Evolutionary conservation across 1,140 invertebrate species (phyloP), one percentile per base, ranked within the genome.

Genomic region (Anastatus disparis): DNA sequence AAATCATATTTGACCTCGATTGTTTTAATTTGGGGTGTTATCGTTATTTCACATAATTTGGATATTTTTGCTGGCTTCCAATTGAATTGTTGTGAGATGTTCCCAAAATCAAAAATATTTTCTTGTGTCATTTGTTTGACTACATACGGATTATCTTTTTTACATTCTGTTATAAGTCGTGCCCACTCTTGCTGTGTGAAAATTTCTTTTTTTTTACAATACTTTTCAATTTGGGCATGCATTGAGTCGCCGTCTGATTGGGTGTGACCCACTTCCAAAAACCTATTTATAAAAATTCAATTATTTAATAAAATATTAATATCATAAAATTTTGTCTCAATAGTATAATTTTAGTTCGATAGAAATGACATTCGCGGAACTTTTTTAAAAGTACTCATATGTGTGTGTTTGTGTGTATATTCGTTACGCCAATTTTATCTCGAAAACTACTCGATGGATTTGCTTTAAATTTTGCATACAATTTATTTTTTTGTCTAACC

Each of bases 241-340:
- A 82, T 78, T 9, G 67, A 72, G 62, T 81, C 76, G 4, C 76
- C 77, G 31, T 78, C 77, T 35, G 71, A 76, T 50, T 80, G 77
- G 15, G 74, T 80, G 56, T 79, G 31, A 6, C 31, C 4, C 31
- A n/a, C n/a, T n/a, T n/a, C n/a, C n/a, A n/a, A n/a, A n/a, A n/a
- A n/a, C n/a, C n/a, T n/a, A n/a, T n/a, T n/a, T n/a, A n/a, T n/a
- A n/a, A n/a, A n/a, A n/a, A n/a, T n/a, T n/a, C n/a, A n/a, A n/a
- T n/a, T n/a, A n/a, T n/a, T n/a, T n/a, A n/a, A n/a, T n/a, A n/a
- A n/a, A n/a, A n/a, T n/a, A n/a, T n/a, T n/a, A n/a, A n/a, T n/a
- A n/a, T n/a, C n/a, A n/a, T n/a, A n/a, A n/a, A n/a, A n/a, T n/a
- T n/a, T n/a, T n/a, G n/a, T n/a, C n/a, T n/a, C n/a, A n/a, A n/a